Conservation (phyloP, 2,888 invertebrate genomes). For the Ormyrus pomaceus region DNA sequence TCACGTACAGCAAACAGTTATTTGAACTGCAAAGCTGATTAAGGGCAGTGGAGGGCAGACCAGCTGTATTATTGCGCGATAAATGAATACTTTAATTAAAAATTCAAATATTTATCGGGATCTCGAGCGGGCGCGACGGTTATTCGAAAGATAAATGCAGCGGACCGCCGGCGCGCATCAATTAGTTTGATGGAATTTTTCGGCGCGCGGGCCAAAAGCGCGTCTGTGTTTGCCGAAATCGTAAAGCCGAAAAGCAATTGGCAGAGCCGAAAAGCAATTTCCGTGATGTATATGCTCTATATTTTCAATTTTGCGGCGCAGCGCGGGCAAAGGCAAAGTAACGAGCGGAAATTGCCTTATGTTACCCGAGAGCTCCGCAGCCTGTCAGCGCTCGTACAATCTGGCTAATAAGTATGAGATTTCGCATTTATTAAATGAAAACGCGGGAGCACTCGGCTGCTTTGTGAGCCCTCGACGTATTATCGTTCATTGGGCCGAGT, state of each 20-base stretch:
- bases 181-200: conserved; percentile 54
- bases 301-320: conserved; percentile 22
- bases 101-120: conserved; percentile 15
- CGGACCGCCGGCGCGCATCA: conserved; percentile 1
- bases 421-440: conserved; percentile 1
- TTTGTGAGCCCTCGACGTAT: no score
- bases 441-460: no score
- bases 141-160: background rate
- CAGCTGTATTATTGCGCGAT: no score
- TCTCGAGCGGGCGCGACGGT: background rate
- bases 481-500: no score
- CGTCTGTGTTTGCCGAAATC: conserved; percentile 10
- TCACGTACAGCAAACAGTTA: background rate
- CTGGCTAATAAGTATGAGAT: conserved; percentile 30
- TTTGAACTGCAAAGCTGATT: no score
- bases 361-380: background rate
- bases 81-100: conserved; percentile 3
- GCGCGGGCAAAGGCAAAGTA: background rate
- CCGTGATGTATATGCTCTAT: conserved; percentile 14
- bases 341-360: conserved; percentile 30
- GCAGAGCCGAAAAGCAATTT: conserved; percentile 21
- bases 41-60: no score
- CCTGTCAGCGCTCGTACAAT: conserved; percentile 1
- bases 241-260: conserved; percentile 36
- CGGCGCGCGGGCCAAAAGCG: conserved; percentile 23